Evolutionary conservation across 2,888 invertebrate species (phyloP).

Genomic region (Thyatira batis): DNA sequence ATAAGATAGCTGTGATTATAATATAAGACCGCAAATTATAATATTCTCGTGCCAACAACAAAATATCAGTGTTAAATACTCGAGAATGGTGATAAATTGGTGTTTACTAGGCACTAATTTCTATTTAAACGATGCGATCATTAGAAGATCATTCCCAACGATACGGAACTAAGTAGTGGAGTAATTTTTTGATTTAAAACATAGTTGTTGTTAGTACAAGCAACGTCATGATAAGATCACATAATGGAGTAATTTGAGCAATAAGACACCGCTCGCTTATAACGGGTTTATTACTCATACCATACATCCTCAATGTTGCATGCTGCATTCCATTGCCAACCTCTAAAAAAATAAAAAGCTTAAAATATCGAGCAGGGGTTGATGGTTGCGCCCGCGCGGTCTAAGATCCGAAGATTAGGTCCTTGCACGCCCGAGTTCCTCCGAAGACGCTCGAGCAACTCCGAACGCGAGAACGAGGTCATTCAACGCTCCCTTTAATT

Average conservation of each 20-base stretch:
- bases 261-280: conserved; percentile 27
- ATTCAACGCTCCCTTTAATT: conserved; percentile 70
- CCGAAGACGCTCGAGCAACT: conserved; percentile 58
- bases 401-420: conserved; percentile 67
- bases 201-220: conserved; percentile 25
- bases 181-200: conserved; percentile 32
- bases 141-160: conserved; percentile 20
- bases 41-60: not conserved
- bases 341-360: conserved; percentile 28
- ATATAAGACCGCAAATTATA: not conserved
- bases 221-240: conserved; percentile 29
- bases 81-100: not conserved
- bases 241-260: conserved; percentile 40
- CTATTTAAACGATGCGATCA: conserved; percentile 22
- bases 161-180: conserved; percentile 20
- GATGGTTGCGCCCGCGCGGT: conserved; percentile 55
- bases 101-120: conserved; percentile 16
- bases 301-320: conserved; percentile 14
- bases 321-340: conserved; percentile 37
- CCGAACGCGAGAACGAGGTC: conserved; percentile 59
- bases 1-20: not conserved
- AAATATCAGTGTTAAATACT: not conserved
- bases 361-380: conserved; percentile 38
- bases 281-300: conserved; percentile 23
- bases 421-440: conserved; percentile 49